Base-by-base conservation (phyloP, 2,797 vertebrate genomes). In the Mormyrops boulengeri region DNA sequence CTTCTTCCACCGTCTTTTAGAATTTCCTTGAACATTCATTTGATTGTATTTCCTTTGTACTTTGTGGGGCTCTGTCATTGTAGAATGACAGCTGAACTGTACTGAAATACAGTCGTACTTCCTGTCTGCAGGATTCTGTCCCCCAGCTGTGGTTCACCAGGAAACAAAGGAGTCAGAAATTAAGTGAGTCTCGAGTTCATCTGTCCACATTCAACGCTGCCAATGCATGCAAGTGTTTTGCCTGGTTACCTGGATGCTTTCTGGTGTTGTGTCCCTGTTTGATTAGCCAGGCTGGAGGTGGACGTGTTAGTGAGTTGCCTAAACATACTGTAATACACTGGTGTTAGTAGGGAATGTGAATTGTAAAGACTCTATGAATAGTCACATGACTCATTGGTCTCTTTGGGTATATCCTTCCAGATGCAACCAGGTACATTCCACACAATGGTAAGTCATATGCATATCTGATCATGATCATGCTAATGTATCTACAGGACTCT, bases 121-220 rank as follows among this genome's bases (percentile, higher is more conserved):
- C 91, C 49, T 92, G 73, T 90, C 90, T 89, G 53, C 82, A 96
- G 96, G 95, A 94, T 92, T 93, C 95, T 2, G 94, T 96, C 87
- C 95, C 96, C 0, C 95, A 95, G 90, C 92, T 94, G 62, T 96
- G 96, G 96, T 92, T 96, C 91, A 90, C 93, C 90, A 94, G 92
- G 14, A 96, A 96, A 92, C 96, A 96, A 93, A 93, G 92, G 91
- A 94, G 88, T 73, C 95, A 95, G 91, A 94, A 91, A 57, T 93
- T 90, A 0, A 95, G 96, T 96, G 91, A 94, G 96, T 92, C 62
- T 53, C 52, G 60, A 9, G 50, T 14, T 87, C 34, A 53, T 44
- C 60, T 80, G 57, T 50, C 38, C 50, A 22, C n/a, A 62, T 47
- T 55, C 41, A 66, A 41, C 14, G 11, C 52, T 62, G 38, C 3